Conservation (phyloP, 2,888 invertebrate genomes). For the Netelia virgata region DNA sequence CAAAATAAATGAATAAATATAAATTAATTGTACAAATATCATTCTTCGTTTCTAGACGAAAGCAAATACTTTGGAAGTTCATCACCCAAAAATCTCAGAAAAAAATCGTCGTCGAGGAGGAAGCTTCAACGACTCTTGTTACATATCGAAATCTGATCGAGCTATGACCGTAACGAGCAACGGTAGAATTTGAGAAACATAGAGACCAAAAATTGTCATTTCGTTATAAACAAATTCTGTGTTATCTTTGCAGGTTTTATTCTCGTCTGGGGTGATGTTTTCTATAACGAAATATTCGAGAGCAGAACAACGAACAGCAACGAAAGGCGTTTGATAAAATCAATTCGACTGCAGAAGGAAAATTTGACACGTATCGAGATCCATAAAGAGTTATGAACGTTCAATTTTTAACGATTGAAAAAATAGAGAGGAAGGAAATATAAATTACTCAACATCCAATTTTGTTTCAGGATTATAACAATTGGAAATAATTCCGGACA, state of each 20-base stretch:
- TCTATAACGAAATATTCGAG: conserved; percentile 2
- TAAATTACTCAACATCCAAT: neutral
- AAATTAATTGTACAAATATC: neutral
- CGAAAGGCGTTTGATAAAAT: conserved; percentile 72
- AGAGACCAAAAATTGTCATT: neutral
- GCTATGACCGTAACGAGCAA: conserved; percentile 83
- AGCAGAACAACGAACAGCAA: neutral
- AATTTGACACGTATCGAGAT: conserved; percentile 73
- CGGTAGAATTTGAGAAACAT: conserved; percentile 69
- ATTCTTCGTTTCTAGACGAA: conserved; percentile 8
- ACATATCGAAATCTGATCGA: conserved; percentile 85
- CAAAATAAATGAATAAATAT: neutral
- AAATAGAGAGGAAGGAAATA: neutral
- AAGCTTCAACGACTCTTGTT: conserved; percentile 86
- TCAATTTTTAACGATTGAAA: neutral
- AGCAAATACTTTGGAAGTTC: conserved; percentile 33
- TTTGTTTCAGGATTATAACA: conserved; percentile 85
- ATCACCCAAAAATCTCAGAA: conserved; percentile 53
- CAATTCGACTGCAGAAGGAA: conserved; percentile 71
- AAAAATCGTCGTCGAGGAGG: conserved; percentile 79
- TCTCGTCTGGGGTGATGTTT: conserved; percentile 73
- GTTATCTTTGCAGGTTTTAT: conserved; percentile 71
- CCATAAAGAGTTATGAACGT: conserved; percentile 71
- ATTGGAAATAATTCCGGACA: conserved; percentile 87
- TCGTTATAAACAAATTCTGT: conserved; percentile 13